Conservation (phyloP, 2,113 vertebrate species). For the Perca fluviatilis region DNA sequence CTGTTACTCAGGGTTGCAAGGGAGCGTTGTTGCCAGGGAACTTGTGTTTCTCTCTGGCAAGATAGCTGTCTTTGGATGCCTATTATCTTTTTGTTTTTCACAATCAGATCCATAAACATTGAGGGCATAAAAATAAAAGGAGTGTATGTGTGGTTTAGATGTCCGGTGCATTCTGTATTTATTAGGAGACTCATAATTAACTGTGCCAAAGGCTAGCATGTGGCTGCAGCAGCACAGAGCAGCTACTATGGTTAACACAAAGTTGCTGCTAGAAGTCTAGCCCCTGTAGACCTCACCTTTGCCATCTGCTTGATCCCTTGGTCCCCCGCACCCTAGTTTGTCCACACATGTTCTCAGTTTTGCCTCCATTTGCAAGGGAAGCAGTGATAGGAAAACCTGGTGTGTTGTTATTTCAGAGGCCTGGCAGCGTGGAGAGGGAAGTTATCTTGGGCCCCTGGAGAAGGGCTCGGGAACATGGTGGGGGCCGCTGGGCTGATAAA, state of each 20-base stretch:
- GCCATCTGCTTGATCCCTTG: constrained; percentile 66
- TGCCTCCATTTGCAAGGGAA: constrained; percentile 66
- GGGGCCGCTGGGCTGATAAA: constrained; percentile 68
- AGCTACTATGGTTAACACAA: constrained; percentile 37
- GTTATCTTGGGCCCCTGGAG: constrained; percentile 74
- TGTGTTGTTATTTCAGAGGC: constrained; percentile 79
- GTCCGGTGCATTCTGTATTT: constrained; percentile 12
- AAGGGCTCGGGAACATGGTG: constrained; percentile 60
- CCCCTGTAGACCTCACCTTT: constrained; percentile 67
- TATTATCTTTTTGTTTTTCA: constrained; percentile 4
- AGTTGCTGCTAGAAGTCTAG: constrained; percentile 44
- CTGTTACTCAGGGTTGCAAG: constrained; percentile 47
- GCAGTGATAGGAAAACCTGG: constrained; percentile 78
- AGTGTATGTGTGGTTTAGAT: constrained; percentile 5
- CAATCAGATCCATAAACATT: constrained; percentile 11
- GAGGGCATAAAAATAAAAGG: not conserved
- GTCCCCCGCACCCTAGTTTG: constrained; percentile 45
- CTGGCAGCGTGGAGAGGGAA: constrained; percentile 67
- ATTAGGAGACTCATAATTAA: constrained; percentile 12
- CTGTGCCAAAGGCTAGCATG: constrained; percentile 1
- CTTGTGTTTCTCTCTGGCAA: constrained; percentile 37
- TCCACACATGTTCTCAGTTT: constrained; percentile 78
- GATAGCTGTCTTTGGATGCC: not conserved
- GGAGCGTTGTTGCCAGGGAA: constrained; percentile 61
- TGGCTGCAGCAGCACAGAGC: constrained; percentile 24